Evolutionary conservation across 2,113 vertebrate species (phyloP), one percentile per base, ranked within the genome.

Genomic region (Apaloderma vittatum): DNA sequence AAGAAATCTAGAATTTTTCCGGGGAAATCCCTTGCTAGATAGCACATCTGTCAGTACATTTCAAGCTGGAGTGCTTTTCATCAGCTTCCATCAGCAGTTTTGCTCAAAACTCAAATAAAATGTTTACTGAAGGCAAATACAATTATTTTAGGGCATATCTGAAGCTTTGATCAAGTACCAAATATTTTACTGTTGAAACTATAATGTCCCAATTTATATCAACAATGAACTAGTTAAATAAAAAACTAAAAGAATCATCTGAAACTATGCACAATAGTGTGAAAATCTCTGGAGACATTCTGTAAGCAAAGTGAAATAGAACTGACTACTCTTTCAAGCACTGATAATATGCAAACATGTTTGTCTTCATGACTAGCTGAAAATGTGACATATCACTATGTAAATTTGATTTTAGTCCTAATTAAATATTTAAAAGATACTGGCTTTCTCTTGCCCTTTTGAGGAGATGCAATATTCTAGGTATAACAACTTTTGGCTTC

Each of bases 341-440:
- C 55, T 94, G 78, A 86, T 96, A 92, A 85, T 49, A 70, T 15
- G 18, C 26, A 66, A 75, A 93, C 51, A 78, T 95, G 65, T 97
- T 96, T 97, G 74, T 96, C 92, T 97, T 97, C 80, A 93, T 96
- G 90, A 89, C 46, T 70, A 91, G 45, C 74, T 94, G 90, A 86
- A 89, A 97, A 57, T 84, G 49, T 95, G 79, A 54, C 79, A 59
- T 70, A 97, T 93, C 51, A 61, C 90, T 95, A 86, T 76, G 86
- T 91, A 97, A 97, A 97, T 94, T 96, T 97, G 72, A 95, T 96
- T 97, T 96, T 91, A 93, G 30, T 96, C 67, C 73, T 93, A 96
- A 97, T 97, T 97, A 98, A 97, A 97, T 86, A 96, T 98, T 96
- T 92, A 93, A 90, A 94, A 93, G 40, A 37, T 83, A 37, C 88